Evolutionary conservation across 2,888 invertebrate genomes (phyloP).

Genomic region (Apotomis turbidana): DNA sequence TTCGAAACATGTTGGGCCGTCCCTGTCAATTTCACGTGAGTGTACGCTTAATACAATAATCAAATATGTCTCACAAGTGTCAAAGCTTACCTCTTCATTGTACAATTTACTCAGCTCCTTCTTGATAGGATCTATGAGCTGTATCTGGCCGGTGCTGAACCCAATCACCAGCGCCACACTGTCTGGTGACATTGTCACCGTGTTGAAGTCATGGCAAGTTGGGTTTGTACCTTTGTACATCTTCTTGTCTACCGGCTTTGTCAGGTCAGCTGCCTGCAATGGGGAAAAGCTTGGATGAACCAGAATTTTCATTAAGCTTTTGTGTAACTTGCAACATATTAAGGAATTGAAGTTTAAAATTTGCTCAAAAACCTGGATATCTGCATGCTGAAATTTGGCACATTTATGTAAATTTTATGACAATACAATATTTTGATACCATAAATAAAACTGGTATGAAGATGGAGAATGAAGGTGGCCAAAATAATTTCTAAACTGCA

Average conservation of each 20-base stretch:
- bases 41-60: no score
- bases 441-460: no score
- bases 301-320: not conserved
- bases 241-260: constrained; percentile 98
- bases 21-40: no score
- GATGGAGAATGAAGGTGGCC: no score
- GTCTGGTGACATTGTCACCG: constrained; percentile 90
- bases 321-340: no score
- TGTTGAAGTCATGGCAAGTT: constrained; percentile 99
- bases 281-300: constrained; percentile 12
- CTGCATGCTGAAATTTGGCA: no score
- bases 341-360: no score
- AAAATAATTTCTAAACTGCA: no score
- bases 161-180: constrained; percentile 97
- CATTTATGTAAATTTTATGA: no score
- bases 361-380: no score
- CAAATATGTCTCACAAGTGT: not conserved
- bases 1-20: no score
- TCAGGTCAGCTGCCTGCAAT: constrained; percentile 94
- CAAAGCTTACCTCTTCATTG: constrained; percentile 95
- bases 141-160: constrained; percentile 99
- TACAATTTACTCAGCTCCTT: constrained; percentile 98
- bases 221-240: constrained; percentile 99
- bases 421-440: no score
- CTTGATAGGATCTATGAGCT: constrained; percentile 97